These are phyloP conservation scores for Cladopsammia gracilis DNA, from an alignment of 64 coral and sea anemone genomes.

Conservation along the genomic window DNA sequence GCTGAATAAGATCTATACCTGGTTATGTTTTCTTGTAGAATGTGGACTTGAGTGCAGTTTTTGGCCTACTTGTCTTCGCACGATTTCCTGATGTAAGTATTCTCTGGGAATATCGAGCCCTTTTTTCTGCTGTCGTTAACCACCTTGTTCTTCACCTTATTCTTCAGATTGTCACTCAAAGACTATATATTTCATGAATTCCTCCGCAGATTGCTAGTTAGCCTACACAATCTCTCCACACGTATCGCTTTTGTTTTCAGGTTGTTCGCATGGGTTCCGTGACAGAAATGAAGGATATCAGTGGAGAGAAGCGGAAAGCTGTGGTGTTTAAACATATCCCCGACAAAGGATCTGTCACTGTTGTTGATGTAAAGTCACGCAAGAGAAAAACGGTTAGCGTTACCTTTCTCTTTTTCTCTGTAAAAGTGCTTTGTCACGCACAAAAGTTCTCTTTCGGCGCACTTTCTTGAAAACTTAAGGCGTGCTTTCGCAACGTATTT, in stretches of 20 bases:
- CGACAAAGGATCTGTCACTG: constrained; percentile 87
- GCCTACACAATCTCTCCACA: too few species aligned
- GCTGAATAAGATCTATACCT: background rate
- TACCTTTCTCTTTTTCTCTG: background rate
- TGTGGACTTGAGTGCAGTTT: constrained; percentile 78
- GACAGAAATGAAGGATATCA: constrained; percentile 80
- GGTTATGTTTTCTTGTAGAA: constrained; percentile 26
- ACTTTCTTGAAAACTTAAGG: background rate
- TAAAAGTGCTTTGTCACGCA: too few species aligned
- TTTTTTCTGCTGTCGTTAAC: too few species aligned
- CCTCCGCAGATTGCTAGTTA: too few species aligned
- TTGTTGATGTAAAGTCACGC: constrained; percentile 86
- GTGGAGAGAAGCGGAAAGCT: constrained; percentile 84
- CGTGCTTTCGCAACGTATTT: background rate
- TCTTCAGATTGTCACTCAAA: too few species aligned
- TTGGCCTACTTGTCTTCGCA: constrained; percentile 95
- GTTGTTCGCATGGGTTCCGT: constrained; percentile 90
- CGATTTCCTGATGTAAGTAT: constrained; percentile 98
- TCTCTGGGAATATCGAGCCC: background rate
- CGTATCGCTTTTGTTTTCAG: constrained; percentile 20
- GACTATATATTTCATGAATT: too few species aligned
- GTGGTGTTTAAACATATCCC: constrained; percentile 82
- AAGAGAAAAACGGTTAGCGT: constrained; percentile 84
- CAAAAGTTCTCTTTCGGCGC: too few species aligned
- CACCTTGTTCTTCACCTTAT: too few species aligned